phyloP scores from a whole-genome alignment of 2,113 vertebrate species.

The Aviceda subcristata region DNA sequence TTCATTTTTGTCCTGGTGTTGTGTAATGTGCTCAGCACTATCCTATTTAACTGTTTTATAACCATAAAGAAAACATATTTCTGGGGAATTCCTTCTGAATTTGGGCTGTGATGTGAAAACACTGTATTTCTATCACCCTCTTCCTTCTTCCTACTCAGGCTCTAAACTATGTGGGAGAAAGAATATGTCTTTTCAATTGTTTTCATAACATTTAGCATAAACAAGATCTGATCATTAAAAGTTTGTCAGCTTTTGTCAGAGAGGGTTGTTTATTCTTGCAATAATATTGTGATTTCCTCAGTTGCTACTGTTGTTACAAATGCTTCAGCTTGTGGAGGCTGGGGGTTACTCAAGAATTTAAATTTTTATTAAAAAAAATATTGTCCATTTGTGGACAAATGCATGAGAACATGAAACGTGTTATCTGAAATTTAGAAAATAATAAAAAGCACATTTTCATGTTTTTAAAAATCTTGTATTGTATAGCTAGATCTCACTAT shows the following conservation, averaged over 20 bases:
- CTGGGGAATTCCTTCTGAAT: background rate
- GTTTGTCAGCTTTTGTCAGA: background rate
- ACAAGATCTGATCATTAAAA: background rate
- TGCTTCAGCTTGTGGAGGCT: background rate
- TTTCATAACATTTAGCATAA: background rate
- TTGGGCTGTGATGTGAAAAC: background rate
- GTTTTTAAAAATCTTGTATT: background rate
- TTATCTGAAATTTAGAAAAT: background rate
- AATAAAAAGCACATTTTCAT: background rate
- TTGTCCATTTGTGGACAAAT: background rate
- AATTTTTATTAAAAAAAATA: background rate
- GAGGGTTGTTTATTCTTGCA: background rate
- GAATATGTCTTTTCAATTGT: background rate
- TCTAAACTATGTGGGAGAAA: background rate
- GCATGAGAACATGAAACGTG: background rate
- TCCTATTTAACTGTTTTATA: background rate
- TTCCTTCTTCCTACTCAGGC: background rate
- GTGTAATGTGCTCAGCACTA: background rate
- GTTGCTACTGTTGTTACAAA: background rate
- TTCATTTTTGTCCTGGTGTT: background rate
- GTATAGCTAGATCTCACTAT: background rate
- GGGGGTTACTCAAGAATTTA: background rate
- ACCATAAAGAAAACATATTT: background rate
- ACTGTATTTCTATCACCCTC: background rate
- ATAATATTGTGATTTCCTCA: background rate